These are phyloP conservation scores for Dinocampus coccinellae DNA, from an alignment of 2,888 invertebrate species.

Conservation along the genomic window DNA sequence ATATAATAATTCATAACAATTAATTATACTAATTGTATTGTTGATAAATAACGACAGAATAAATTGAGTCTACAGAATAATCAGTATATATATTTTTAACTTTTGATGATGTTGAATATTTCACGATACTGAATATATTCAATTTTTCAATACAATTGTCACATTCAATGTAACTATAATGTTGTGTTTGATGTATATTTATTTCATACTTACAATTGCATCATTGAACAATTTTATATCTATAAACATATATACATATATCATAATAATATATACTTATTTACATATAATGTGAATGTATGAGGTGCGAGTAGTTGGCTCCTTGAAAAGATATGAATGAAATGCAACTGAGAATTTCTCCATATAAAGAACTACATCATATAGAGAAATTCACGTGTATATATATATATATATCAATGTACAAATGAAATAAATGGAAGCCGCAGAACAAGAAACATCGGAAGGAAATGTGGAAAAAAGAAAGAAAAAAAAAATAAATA, in stretches of 20 bases:
- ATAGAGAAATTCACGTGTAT: too few relatives aligned
- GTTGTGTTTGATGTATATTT: too few relatives aligned
- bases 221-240: too few relatives aligned
- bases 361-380: not conserved
- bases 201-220: too few relatives aligned
- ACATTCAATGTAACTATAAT: not conserved
- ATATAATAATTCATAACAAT: too few relatives aligned
- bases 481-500: conserved; percentile 8
- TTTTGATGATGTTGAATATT: too few relatives aligned
- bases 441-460: conserved; percentile 10
- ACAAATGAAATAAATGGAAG: not conserved
- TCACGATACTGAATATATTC: too few relatives aligned
- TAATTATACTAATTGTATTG: too few relatives aligned
- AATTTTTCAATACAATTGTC: not conserved
- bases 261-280: not conserved
- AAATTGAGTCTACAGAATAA: too few relatives aligned
- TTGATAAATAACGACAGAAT: too few relatives aligned
- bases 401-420: not conserved
- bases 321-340: not conserved
- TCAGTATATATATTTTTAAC: too few relatives aligned
- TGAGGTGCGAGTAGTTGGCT: not conserved
- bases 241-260: not conserved
- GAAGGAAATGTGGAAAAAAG: not conserved
- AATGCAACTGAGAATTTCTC: not conserved
- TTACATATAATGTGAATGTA: not conserved